Evolutionary conservation across 1,140 invertebrate genomes (phyloP), one percentile per base, ranked within the genome.

Genomic region (Atta texana): DNA sequence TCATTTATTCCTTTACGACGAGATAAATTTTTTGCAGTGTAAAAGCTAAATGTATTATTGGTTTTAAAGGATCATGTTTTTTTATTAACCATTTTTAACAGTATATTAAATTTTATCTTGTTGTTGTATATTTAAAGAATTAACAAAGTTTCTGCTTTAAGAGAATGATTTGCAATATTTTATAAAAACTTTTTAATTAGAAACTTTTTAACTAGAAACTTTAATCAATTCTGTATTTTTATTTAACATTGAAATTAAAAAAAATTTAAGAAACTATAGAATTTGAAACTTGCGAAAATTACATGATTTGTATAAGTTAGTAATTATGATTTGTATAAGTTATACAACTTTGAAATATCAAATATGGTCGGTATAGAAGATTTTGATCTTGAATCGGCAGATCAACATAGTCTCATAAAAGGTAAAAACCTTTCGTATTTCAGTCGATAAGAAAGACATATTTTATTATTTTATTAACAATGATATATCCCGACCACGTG

Each of bases 341-440:
- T 34, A 2, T 39, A 49, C 7, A 4, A 34, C 10, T 51, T 80
- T 24, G 18, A 18, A 2, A 31, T 3, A 21, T 68, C 24, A 44
- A 14, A 75, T 61, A 74, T 80, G 6, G 90, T 91, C 90, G 90
- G 89, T 91, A 91, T 61, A 16, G 89, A 91, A 91, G 90, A 34
- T 87, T 64, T 49, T 82, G 31, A 66, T 63, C 18, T 24, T n/a
- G 18, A 74, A 90, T 90, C 89, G 80, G 12, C n/a, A 88, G 85
- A 89, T 87, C 87, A 18, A 85, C 8, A 6, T 53, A 34, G 51
- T 31, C 66, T 69, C 21, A 14, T 24, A 55, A 61, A 84, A 57
- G 34, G 24, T 7, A 55, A 44, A 61, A 51, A 21, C 2, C 10
- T 7, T 51, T 84, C n/a, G 6, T 10, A 78, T 57, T 90, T 69